A percentile compares a stretch with the other conserved stretches of the same genome.
phyloP scores from a whole-genome alignment of 1,140 invertebrate species.

The Proctacanthus coquilletti region DNA sequence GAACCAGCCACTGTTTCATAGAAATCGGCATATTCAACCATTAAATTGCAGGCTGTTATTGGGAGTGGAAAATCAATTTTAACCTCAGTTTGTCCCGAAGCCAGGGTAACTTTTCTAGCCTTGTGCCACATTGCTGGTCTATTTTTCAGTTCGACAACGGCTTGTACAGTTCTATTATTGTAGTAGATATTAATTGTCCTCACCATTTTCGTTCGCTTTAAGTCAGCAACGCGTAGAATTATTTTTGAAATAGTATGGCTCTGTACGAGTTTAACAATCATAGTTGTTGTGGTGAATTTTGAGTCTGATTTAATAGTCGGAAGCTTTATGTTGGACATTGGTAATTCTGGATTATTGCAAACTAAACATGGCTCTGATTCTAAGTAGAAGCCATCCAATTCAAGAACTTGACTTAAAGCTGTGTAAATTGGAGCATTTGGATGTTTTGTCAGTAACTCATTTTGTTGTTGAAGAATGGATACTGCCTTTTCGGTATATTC shows the following conservation, averaged over 20 bases:
- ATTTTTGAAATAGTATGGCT: slow-evolving; percentile 93
- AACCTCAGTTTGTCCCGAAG: slow-evolving; percentile 80
- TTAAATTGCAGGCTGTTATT: slow-evolving; percentile 95
- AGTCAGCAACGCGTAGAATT: slow-evolving; percentile 79
- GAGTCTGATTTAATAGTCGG: slow-evolving; percentile 91
- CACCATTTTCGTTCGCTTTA: slow-evolving; percentile 96
- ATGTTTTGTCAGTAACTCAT: slow-evolving; percentile 74
- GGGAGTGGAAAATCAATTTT: slow-evolving; percentile 93
- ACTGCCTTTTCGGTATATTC: slow-evolving; percentile 76
- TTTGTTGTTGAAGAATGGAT: slow-evolving; percentile 69
- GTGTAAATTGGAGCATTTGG: slow-evolving; percentile 89
- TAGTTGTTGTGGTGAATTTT: slow-evolving; percentile 93
- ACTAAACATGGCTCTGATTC: slow-evolving; percentile 95
- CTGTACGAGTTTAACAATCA: slow-evolving; percentile 90
- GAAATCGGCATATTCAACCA: slow-evolving; percentile 97
- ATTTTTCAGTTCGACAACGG: slow-evolving; percentile 94
- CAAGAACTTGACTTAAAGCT: slow-evolving; percentile 77
- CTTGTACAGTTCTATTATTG: slow-evolving; percentile 89
- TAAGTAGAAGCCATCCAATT: slow-evolving; percentile 90
- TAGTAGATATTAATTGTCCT: slow-evolving; percentile 92
- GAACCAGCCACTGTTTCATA: slow-evolving; percentile 74
- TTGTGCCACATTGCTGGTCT: slow-evolving; percentile 80
- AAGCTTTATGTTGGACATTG: slow-evolving; percentile 81
- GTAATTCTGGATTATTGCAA: slow-evolving; percentile 93
- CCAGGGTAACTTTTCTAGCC: slow-evolving; percentile 77